Percentiles rank a stretch among this genome's conserved stretches.
phyloP scores from a whole-genome alignment of 2,113 vertebrate genomes.

The Epinephelus lanceolatus region DNA sequence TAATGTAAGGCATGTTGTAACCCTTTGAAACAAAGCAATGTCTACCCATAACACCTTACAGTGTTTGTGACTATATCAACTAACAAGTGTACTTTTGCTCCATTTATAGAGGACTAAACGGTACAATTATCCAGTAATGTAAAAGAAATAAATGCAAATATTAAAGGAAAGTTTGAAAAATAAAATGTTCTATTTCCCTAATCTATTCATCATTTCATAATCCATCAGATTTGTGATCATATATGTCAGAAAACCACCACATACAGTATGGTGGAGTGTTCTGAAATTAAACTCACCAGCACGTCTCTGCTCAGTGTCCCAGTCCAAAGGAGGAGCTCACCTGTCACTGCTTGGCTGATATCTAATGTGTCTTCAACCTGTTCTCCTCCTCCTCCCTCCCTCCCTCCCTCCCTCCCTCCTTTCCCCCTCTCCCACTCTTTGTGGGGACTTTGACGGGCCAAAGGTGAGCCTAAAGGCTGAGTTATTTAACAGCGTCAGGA shows the following conservation, averaged over 20 bases:
- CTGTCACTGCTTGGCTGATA: constrained; percentile 70
- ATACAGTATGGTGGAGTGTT: background rate
- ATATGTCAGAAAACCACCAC: background rate
- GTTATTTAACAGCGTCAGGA: constrained; percentile 90
- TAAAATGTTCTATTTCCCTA: background rate
- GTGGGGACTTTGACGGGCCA: constrained; percentile 90
- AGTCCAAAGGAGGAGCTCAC: constrained; percentile 63
- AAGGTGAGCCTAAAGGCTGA: constrained; percentile 95
- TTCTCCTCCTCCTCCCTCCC: constrained; percentile 39
- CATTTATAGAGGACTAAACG: background rate
- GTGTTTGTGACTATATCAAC: background rate
- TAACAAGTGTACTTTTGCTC: background rate
- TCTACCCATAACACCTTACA: background rate
- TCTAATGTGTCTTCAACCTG: constrained; percentile 55
- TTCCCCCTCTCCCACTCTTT: background rate
- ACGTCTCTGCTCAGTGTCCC: constrained; percentile 54
- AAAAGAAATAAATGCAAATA: background rate
- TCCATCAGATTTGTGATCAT: background rate
- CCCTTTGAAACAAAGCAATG: background rate
- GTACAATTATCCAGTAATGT: background rate
- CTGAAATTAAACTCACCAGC: constrained; percentile 69
- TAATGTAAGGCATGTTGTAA: background rate
- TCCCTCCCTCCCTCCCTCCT: background rate
- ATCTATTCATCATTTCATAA: background rate
- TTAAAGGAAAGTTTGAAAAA: background rate